Evolutionary conservation across 2,888 invertebrate genomes (phyloP).

Genomic region (Beris morrisii): DNA sequence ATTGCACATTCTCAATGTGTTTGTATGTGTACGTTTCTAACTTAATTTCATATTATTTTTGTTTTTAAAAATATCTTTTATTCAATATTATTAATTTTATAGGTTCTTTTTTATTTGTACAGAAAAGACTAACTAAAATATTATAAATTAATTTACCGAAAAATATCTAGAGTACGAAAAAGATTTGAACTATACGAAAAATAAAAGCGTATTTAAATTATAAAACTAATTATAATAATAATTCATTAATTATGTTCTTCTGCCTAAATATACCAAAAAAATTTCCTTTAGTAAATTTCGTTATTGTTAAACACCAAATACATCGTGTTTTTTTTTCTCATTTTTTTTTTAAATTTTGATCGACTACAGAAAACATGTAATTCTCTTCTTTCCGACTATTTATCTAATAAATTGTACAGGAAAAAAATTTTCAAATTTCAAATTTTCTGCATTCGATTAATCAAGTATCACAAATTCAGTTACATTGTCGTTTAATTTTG

Average conservation of each 20-base stretch:
- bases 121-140: constrained; percentile 20
- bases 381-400: background rate
- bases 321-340: background rate
- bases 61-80: constrained; percentile 6
- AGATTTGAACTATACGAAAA: constrained; percentile 25
- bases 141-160: constrained; percentile 27
- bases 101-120: constrained; percentile 10
- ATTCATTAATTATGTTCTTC: constrained; percentile 27
- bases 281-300: constrained; percentile 28
- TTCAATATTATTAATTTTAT: constrained; percentile 5
- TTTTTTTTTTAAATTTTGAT: constrained; percentile 33
- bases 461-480: constrained; percentile 56
- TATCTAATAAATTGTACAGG: background rate
- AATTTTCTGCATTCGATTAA: constrained; percentile 6
- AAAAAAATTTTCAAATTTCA: constrained; percentile 4
- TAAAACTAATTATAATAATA: constrained; percentile 15
- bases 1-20: constrained; percentile 9
- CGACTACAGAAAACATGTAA: constrained; percentile 10
- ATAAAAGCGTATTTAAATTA: constrained; percentile 17
- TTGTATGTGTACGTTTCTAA: background rate
- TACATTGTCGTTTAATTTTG: constrained; percentile 54
- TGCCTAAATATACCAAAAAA: constrained; percentile 34
- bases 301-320: constrained; percentile 26
- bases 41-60: background rate
- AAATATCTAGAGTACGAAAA: constrained; percentile 12